Percentiles rank a stretch among this genome's conserved stretches.
phyloP scores from a whole-genome alignment of 2,888 invertebrate genomes.

The Norana najaformis region DNA sequence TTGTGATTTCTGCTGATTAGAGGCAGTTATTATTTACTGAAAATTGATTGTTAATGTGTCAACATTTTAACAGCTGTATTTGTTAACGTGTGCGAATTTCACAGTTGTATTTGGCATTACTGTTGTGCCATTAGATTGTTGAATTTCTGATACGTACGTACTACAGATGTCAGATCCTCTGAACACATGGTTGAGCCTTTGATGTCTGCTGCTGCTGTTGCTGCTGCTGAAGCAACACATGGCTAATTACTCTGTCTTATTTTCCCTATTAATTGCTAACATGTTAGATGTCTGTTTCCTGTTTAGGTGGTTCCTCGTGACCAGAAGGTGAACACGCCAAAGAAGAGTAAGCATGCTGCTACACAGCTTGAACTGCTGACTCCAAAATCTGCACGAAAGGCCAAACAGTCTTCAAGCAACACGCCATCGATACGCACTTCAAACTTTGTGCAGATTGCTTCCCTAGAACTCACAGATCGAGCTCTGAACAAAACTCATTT shows the following conservation, averaged over 20 bases:
- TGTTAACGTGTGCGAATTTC: not conserved
- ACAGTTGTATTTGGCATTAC: not conserved
- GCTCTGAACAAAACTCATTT: constrained; percentile 78
- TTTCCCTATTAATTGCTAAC: not conserved
- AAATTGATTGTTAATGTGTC: not conserved
- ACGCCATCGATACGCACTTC: constrained; percentile 82
- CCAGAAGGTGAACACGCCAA: constrained; percentile 47
- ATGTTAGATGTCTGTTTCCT: not conserved
- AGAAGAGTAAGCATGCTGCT: constrained; percentile 49
- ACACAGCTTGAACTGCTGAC: constrained; percentile 49
- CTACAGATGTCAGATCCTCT: not conserved
- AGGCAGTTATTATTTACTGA: too few species aligned
- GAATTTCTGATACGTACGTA: not conserved
- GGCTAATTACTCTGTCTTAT: not conserved
- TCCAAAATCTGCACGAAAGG: not conserved
- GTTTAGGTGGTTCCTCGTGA: constrained; percentile 32
- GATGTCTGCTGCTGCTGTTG: not conserved
- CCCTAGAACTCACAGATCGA: constrained; percentile 81
- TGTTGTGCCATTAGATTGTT: not conserved
- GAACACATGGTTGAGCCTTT: not conserved
- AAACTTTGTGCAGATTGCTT: constrained; percentile 82
- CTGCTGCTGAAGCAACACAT: not conserved
- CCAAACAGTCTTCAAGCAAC: constrained; percentile 65
- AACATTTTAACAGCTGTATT: not conserved
- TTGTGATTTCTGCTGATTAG: not conserved